phyloP scores from a whole-genome alignment of 2,113 vertebrate genomes.

The Entelurus aequoreus region DNA sequence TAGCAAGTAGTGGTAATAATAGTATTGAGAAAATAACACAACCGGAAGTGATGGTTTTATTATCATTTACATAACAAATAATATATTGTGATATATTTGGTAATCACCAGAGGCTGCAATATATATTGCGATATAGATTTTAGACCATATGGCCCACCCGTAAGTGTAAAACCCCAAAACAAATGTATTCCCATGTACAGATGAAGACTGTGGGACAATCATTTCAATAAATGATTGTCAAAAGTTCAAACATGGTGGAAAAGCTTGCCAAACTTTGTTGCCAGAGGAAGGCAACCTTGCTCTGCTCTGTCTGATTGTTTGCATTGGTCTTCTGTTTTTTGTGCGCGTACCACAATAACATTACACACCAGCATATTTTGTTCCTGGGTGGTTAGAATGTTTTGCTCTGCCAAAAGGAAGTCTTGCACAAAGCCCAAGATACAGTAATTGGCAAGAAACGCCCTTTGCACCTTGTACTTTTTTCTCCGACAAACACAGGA shows the following conservation, averaged over 20 bases:
- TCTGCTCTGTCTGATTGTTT: slow-evolving; percentile 41
- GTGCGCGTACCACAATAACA: slow-evolving; percentile 16
- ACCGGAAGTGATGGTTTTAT: too few relatives aligned
- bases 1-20: too few relatives aligned
- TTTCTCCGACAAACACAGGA: background rate
- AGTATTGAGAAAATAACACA: too few relatives aligned
- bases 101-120: too few relatives aligned
- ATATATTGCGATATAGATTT: too few relatives aligned
- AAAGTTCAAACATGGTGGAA: slow-evolving; percentile 51
- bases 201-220: slow-evolving; percentile 40
- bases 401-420: slow-evolving; percentile 38
- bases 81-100: too few relatives aligned
- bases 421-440: slow-evolving; percentile 15
- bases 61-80: too few relatives aligned
- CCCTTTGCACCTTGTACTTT: slow-evolving; percentile 23
- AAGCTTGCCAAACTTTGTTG: slow-evolving; percentile 43
- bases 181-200: background rate
- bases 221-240: slow-evolving; percentile 46
- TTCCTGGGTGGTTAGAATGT: slow-evolving; percentile 24
- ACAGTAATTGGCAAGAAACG: slow-evolving; percentile 13
- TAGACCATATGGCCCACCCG: too few relatives aligned
- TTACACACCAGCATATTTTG: slow-evolving; percentile 19
- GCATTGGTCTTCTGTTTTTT: slow-evolving; percentile 26
- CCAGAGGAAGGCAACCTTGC: slow-evolving; percentile 30
- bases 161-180: background rate